Evolutionary conservation across 1,140 invertebrate genomes (phyloP).

Genomic region (Apocrypta bakeri): DNA sequence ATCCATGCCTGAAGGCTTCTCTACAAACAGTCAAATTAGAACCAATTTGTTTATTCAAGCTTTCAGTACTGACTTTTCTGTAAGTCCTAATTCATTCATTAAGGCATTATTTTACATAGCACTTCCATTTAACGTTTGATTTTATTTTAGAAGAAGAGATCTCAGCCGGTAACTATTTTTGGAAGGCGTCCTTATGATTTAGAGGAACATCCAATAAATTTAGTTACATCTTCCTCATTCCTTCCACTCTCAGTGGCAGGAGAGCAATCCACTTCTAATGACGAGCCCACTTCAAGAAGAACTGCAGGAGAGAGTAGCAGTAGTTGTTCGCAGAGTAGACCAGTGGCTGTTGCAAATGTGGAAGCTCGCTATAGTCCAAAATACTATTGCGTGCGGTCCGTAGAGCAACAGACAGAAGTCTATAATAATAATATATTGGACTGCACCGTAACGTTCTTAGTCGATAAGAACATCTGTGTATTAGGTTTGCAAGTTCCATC

Average conservation of each 20-base stretch:
- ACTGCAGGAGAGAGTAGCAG: slow-evolving; percentile 12
- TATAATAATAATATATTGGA: slow-evolving; percentile 83
- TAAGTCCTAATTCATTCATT: slow-evolving; percentile 7
- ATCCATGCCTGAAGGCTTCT: slow-evolving; percentile 83
- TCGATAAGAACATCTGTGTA: slow-evolving; percentile 86
- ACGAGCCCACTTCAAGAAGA: slow-evolving; percentile 38
- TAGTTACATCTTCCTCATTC: slow-evolving; percentile 42
- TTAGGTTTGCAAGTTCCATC: slow-evolving; percentile 80
- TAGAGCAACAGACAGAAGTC: slow-evolving; percentile 80
- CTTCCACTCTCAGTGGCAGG: slow-evolving; percentile 28
- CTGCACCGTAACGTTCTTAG: slow-evolving; percentile 84
- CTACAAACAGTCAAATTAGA: slow-evolving; percentile 69
- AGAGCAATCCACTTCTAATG: slow-evolving; percentile 22
- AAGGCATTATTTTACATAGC: neutral
- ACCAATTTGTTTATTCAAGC: slow-evolving; percentile 41
- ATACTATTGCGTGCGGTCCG: slow-evolving; percentile 79
- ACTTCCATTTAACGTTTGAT: neutral
- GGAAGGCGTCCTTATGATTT: slow-evolving; percentile 38
- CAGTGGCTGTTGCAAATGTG: slow-evolving; percentile 11
- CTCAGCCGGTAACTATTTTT: slow-evolving; percentile 38
- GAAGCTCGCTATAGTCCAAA: slow-evolving; percentile 71
- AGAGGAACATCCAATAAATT: slow-evolving; percentile 46
- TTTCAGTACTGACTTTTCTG: slow-evolving; percentile 35
- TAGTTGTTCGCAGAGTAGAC: slow-evolving; percentile 14
- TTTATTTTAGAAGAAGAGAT: slow-evolving; percentile 41